A percentile compares a stretch with the other conserved stretches of the same genome.
These are phyloP conservation scores for Myiozetetes cayanensis DNA, from an alignment of 2,113 vertebrate genomes.

Conservation along the genomic window DNA sequence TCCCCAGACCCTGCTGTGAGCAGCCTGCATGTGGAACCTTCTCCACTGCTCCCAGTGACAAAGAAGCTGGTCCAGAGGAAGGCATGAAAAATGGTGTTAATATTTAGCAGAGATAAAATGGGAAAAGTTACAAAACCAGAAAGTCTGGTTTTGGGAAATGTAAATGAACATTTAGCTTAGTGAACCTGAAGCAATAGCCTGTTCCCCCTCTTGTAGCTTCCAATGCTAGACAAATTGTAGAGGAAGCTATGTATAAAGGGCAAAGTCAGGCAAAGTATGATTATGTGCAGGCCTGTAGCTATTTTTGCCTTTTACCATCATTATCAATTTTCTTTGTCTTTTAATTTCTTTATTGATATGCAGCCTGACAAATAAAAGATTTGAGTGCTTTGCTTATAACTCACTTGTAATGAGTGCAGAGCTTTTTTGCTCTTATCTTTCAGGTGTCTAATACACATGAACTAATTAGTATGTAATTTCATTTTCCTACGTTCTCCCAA, in stretches of 20 bases:
- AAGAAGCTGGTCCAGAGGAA: not conserved
- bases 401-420: conserved; percentile 48
- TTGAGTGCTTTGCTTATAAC: conserved; percentile 53
- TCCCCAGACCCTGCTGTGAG: not conserved
- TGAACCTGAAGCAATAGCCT: not conserved
- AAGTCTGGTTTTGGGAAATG: not conserved
- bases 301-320: conserved; percentile 30
- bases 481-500: conserved; percentile 62
- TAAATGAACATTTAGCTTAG: not conserved
- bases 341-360: conserved; percentile 67
- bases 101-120: not conserved
- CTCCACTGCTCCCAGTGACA: not conserved
- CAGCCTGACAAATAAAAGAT: conserved; percentile 40
- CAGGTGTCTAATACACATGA: conserved; percentile 51
- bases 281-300: not conserved
- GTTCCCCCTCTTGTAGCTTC: not conserved
- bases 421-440: conserved; percentile 38
- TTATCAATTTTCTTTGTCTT: conserved; percentile 53
- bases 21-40: not conserved
- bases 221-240: not conserved
- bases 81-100: not conserved
- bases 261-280: not conserved
- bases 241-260: not conserved
- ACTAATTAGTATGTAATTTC: conserved; percentile 68
- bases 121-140: not conserved